A percentile compares a stretch with the other conserved stretches of the same genome.
phyloP scores from a whole-genome alignment of 1,140 invertebrate species.

The Stegodyphus mimosarum region DNA sequence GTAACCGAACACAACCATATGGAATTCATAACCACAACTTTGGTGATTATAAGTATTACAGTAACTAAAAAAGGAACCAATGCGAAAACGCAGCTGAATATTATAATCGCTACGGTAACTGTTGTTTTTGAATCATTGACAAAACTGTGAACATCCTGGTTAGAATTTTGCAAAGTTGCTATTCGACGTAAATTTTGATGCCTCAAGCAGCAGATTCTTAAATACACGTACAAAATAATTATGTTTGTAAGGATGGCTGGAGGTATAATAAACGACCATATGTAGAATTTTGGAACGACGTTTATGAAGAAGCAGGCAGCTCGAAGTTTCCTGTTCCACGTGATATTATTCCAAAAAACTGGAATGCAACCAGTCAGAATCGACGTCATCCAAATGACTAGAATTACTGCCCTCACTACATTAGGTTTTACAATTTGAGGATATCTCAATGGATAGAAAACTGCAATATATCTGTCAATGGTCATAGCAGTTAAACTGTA shows the following conservation, averaged over 20 bases:
- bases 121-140: conserved; percentile 7
- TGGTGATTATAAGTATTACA: not conserved
- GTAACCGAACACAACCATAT: too few species aligned
- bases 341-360: not conserved
- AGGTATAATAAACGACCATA: too few species aligned
- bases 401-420: too few species aligned
- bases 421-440: not conserved
- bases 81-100: conserved; percentile 29
- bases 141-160: not conserved
- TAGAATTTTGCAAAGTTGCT: not conserved
- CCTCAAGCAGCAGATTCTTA: too few species aligned
- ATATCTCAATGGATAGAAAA: conserved; percentile 25
- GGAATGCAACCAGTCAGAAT: conserved; percentile 6
- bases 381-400: not conserved
- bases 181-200: not conserved
- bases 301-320: not conserved
- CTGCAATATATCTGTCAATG: conserved; percentile 24
- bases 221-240: too few species aligned
- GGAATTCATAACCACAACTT: too few species aligned
- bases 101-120: conserved; percentile 7
- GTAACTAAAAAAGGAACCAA: not conserved
- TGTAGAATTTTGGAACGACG: not conserved
- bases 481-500: conserved; percentile 32
- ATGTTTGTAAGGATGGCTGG: too few species aligned
- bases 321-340: not conserved